Conservation (phyloP, 2,797 vertebrate species). For the Cygnus olor region DNA sequence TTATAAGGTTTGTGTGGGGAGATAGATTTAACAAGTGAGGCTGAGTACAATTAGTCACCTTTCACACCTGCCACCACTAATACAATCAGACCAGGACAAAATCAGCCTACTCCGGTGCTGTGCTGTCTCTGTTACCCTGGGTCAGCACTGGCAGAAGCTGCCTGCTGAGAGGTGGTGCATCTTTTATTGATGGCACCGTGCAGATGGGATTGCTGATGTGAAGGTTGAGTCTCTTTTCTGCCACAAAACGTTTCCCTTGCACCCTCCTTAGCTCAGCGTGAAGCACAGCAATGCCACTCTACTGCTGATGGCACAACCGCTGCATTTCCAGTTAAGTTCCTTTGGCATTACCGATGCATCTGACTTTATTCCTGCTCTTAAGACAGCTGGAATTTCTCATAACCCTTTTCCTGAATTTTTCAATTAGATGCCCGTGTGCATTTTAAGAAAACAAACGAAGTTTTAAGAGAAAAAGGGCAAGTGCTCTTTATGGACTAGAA, state of each 20-base stretch:
- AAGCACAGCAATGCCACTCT: accelerated
- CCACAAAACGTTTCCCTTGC: neutral
- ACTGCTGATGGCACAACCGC: neutral
- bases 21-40: neutral
- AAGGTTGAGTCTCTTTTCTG: neutral
- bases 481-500: neutral
- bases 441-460: neutral
- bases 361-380: neutral
- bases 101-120: neutral
- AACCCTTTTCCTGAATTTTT: neutral
- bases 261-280: accelerated
- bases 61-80: neutral
- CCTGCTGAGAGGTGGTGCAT: accelerated
- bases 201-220: neutral
- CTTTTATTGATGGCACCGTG: neutral
- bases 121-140: neutral
- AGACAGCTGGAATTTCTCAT: neutral
- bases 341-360: neutral
- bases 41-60: neutral
- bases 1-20: neutral
- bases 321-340: neutral
- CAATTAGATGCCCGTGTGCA: accelerated
- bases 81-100: neutral
- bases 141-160: neutral
- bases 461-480: neutral